Evolutionary conservation across 2,888 invertebrate species (phyloP).

Genomic region (Imbricaverruca yamaguchii): DNA sequence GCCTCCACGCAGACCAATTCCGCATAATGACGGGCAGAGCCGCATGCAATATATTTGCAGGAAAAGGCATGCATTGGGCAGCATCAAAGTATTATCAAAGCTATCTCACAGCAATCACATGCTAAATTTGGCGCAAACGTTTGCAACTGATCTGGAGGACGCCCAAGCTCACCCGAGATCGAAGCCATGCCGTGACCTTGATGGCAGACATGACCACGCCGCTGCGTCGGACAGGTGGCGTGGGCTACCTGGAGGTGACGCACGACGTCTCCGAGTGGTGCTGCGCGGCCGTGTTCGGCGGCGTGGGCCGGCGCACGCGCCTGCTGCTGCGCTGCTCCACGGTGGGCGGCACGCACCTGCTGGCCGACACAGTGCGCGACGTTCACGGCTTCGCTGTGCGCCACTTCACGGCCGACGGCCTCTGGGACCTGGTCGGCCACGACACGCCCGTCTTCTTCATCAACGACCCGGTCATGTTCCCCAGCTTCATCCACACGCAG

Average conservation of each 20-base stretch:
- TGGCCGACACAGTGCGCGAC: conserved; percentile 83
- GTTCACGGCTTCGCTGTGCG: conserved; percentile 79
- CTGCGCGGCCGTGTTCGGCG: conserved; percentile 68
- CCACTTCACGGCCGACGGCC: conserved; percentile 76
- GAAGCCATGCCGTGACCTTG: too few species aligned
- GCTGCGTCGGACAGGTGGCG: conserved; percentile 51
- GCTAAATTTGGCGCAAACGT: too few species aligned
- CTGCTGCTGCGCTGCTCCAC: conserved; percentile 73
- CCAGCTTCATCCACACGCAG: conserved; percentile 93
- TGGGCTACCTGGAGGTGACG: conserved; percentile 80
- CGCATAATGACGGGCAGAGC: too few species aligned
- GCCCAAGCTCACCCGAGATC: too few species aligned
- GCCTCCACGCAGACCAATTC: too few species aligned
- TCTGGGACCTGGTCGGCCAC: conserved; percentile 84
- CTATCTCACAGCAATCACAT: too few species aligned
- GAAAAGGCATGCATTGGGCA: too few species aligned
- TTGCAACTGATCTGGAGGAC: too few species aligned
- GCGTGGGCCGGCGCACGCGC: conserved; percentile 69
- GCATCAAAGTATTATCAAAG: too few species aligned
- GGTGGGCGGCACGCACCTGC: conserved; percentile 82
- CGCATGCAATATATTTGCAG: too few species aligned
- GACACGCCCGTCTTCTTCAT: conserved; percentile 46
- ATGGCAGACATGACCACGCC: too few species aligned
- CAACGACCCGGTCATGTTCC: conserved; percentile 80
- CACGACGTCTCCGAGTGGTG: conserved; percentile 72